These are phyloP conservation scores for Marisa cornuarietis DNA, from an alignment of 1,140 invertebrate species.

Conservation along the genomic window DNA sequence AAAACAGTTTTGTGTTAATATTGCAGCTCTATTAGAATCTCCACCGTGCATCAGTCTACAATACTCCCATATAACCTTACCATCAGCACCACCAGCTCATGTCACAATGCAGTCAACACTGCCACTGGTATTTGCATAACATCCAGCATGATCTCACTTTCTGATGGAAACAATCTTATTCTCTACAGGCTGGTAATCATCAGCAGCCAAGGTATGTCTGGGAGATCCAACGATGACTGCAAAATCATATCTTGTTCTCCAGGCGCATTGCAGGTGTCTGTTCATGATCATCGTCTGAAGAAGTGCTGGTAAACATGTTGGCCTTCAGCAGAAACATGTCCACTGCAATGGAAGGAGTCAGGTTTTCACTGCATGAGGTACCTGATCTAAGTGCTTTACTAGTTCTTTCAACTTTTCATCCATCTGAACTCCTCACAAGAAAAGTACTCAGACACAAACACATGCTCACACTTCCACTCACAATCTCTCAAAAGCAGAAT, in stretches of 20 bases:
- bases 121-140: neutral
- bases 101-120: neutral
- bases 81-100: neutral
- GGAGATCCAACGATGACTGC: neutral
- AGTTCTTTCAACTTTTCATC: no score
- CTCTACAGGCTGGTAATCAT: neutral
- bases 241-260: conserved; percentile 1
- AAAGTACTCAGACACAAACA: no score
- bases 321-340: conserved; percentile 34
- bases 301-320: conserved; percentile 33
- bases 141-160: neutral
- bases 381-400: no score
- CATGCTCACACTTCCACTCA: no score
- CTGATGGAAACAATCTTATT: neutral
- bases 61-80: neutral
- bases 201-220: neutral
- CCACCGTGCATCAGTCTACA: no score
- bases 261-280: conserved; percentile 8
- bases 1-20: no score
- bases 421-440: no score
- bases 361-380: no score
- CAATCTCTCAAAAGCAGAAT: no score
- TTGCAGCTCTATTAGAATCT: no score
- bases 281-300: conserved; percentile 31
- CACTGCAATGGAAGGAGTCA: conserved; percentile 15